Conservation (phyloP, 2,113 vertebrate genomes). For the Alethe diademata region DNA sequence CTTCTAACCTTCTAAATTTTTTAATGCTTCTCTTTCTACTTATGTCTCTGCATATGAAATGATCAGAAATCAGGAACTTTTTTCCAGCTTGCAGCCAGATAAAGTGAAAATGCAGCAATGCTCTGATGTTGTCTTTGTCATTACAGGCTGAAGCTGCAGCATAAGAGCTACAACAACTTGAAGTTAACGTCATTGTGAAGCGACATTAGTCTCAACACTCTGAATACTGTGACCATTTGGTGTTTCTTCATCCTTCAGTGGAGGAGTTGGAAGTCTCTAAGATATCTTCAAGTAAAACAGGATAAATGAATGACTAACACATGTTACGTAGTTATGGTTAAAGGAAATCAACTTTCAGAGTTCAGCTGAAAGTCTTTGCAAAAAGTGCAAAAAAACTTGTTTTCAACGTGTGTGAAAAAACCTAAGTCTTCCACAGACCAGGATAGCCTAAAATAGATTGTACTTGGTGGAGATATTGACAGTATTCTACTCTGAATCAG, state of each 20-base stretch:
- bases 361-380: conserved; percentile 21
- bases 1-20: background rate
- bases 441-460: conserved; percentile 76
- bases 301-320: background rate
- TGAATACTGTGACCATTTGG: conserved; percentile 77
- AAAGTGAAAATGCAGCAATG: background rate
- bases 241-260: conserved; percentile 76
- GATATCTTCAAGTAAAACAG: background rate
- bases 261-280: conserved; percentile 72
- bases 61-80: background rate
- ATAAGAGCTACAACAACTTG: conserved; percentile 72
- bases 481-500: conserved; percentile 79
- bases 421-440: conserved; percentile 41
- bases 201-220: conserved; percentile 75
- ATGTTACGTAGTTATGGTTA: background rate
- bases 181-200: conserved; percentile 75
- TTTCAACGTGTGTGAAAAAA: conserved; percentile 80
- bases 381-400: background rate
- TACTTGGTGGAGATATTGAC: conserved; percentile 78
- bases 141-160: conserved; percentile 76
- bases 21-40: background rate
- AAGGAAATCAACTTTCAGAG: background rate
- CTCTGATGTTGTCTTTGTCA: background rate
- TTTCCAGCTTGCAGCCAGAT: background rate
- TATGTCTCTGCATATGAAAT: background rate